Base-by-base conservation (phyloP, 1,140 invertebrate species). In the Halictus rubicundus region DNA sequence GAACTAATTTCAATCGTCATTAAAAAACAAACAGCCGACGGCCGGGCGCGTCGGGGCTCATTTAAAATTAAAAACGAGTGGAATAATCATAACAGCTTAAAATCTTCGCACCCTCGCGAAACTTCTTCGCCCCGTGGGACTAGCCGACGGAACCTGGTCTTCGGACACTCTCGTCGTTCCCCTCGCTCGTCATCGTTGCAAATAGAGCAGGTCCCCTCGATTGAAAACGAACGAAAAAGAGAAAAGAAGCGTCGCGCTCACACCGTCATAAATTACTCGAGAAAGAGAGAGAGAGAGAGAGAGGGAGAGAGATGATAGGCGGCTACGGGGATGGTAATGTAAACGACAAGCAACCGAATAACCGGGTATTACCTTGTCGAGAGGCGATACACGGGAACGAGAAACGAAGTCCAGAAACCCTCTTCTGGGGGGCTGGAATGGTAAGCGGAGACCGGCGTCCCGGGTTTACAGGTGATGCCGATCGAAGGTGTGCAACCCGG, bases 51-150 rank as follows among this genome's bases (percentile, higher is more conserved):
- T 12, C 16, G n/a, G 9, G 14, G 60, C 60, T 78, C 68, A 59
- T 78, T 78, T 65, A 21, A 72, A 72, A 78, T 78, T 78, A 78
- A 78, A 72, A 78, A 72, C 76, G 37, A 54, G 49, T 42, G 32
- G 69, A 78, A 78, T 78, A 78, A 78, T 78, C 76, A 46, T 78
- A 78, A 78, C 46, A 25, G 23, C 68, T 70, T 64, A 21, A 78
- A 72, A 65, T 71, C 60, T 63, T 72, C 37, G 60, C 46, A 32
- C 49, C 76, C 69, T 72, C 32, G 59, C 59, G 68, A 65, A 78
- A 71, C 60, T 71, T 78, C 14, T 12, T 52, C 46, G 37, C 68
- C 68, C 25, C 1, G n/a, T 57, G 76, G 68, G 49, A 78, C 4
- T 27, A 59, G 54, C 37, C 39, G 23, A 0, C 10, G 23, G 59